phyloP scores from a whole-genome alignment of 2,888 invertebrate species.

The Aquatica leii region DNA sequence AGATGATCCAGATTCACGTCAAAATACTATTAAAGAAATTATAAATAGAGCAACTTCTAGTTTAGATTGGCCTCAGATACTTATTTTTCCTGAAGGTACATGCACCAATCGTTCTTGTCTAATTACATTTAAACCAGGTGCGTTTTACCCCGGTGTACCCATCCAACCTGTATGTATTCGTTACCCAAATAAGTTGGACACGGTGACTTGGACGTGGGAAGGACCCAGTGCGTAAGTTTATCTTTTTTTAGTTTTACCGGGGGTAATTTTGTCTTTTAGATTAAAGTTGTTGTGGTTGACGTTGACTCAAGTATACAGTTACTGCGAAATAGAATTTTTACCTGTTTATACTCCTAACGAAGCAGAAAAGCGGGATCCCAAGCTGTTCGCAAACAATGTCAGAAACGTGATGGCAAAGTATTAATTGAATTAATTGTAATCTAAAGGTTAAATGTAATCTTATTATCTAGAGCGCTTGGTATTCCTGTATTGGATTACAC shows the following conservation, averaged over 20 bases:
- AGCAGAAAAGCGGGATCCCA: constrained; percentile 85
- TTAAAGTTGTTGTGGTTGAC: constrained; percentile 87
- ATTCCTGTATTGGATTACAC: constrained; percentile 91
- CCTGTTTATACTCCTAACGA: constrained; percentile 90
- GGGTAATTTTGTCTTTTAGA: constrained; percentile 62
- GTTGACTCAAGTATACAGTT: constrained; percentile 85
- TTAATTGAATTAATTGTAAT: background rate
- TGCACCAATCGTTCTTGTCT: constrained; percentile 93
- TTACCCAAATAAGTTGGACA: constrained; percentile 89
- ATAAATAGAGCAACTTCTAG: constrained; percentile 83
- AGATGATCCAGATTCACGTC: constrained; percentile 91
- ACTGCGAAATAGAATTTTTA: constrained; percentile 90
- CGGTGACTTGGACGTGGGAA: constrained; percentile 95
- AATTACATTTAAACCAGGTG: constrained; percentile 90
- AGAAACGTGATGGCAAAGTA: constrained; percentile 91
- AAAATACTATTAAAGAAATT: constrained; percentile 90
- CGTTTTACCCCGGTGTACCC: constrained; percentile 94
- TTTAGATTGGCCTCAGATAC: constrained; percentile 90
- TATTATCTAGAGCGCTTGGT: constrained; percentile 72
- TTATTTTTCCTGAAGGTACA: constrained; percentile 96
- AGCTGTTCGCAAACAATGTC: constrained; percentile 89
- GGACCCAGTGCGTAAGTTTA: constrained; percentile 91
- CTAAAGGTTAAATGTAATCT: background rate
- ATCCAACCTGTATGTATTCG: constrained; percentile 93
- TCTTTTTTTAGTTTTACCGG: background rate